Conservation (phyloP, 2,113 vertebrate species). For the Isurus oxyrinchus region DNA sequence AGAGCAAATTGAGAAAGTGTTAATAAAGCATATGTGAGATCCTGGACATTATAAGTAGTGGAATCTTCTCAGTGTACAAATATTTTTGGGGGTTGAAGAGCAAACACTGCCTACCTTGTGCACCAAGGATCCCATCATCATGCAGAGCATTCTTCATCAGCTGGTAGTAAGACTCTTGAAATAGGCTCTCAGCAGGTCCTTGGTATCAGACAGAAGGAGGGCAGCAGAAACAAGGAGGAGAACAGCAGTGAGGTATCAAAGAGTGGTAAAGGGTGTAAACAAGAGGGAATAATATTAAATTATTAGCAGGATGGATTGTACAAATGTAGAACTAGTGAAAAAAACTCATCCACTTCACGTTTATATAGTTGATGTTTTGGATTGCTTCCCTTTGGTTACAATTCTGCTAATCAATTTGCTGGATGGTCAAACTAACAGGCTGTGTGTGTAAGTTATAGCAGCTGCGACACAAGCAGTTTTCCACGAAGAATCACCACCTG, state of each 20-base stretch:
- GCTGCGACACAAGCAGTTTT: not conserved
- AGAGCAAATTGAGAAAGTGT: not conserved
- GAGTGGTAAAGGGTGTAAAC: not conserved
- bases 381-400: not conserved
- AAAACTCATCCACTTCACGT: not conserved
- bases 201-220: not conserved
- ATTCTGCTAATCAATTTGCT: not conserved
- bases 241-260: too few species aligned
- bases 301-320: not conserved
- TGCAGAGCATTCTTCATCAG: conserved; percentile 91
- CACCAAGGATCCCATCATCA: conserved; percentile 86
- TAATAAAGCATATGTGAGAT: not conserved
- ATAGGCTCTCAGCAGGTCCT: conserved; percentile 94
- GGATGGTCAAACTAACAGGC: not conserved
- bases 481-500: not conserved
- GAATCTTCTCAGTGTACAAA: not conserved
- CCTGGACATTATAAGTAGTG: not conserved
- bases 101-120: conserved; percentile 72
- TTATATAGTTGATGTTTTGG: not conserved
- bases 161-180: conserved; percentile 95
- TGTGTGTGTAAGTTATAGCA: not conserved
- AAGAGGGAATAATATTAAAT: not conserved
- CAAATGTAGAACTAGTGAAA: not conserved
- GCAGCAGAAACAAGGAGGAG: too few species aligned
- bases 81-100: not conserved